Base-by-base conservation (phyloP, 2,797 vertebrate genomes). In the Danio kyathit region DNA sequence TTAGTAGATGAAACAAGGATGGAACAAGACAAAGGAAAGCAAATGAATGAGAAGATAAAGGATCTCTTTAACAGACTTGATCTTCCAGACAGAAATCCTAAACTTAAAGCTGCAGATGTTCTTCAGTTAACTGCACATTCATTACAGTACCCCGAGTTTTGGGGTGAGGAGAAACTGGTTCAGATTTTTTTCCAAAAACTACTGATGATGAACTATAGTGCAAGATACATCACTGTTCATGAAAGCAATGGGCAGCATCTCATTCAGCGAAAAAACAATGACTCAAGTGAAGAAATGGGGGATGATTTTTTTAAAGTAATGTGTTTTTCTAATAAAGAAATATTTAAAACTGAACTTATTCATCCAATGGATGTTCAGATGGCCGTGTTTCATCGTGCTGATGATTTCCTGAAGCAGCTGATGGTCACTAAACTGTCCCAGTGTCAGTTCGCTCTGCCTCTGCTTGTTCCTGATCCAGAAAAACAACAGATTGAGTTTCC, bases 351-450 rank as follows among this genome's bases (percentile, higher is more conserved):
- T 60, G 21, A 43, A 2, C 0, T 6, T 0, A 13, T 85, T 49
- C 66, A 85, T 56, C 52, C 81, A 14, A 83, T 85, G 80, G 80
- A 85, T 56, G 44, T 82, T 16, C 83, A 82, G 60, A 85, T 85
- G 76, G 84, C 91, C 0, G 77, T 90, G 51, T 92, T 91, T 38
- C 87, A 92, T 43, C 91, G 90, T 0, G 86, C 91, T 40, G 89
- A 93, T 73, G 57, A 90, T 38, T 90, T 92, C 75, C 76, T 87
- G 78, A 88, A 90, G 43, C 89, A 92, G 64, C 80, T 86, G 74
- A 56, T 92, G 8, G 61, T 82, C 0, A 86, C 49, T 9, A 93
- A 93, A 54, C 86, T 94, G 5, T 87, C 80, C 5, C 79, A 84
- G 48, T 84, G 94, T 86, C 94, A 79, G n/a, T n/a, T n/a, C n/a